phyloP scores from a whole-genome alignment of 2,113 vertebrate genomes.

The Bambusicola thoracicus region DNA sequence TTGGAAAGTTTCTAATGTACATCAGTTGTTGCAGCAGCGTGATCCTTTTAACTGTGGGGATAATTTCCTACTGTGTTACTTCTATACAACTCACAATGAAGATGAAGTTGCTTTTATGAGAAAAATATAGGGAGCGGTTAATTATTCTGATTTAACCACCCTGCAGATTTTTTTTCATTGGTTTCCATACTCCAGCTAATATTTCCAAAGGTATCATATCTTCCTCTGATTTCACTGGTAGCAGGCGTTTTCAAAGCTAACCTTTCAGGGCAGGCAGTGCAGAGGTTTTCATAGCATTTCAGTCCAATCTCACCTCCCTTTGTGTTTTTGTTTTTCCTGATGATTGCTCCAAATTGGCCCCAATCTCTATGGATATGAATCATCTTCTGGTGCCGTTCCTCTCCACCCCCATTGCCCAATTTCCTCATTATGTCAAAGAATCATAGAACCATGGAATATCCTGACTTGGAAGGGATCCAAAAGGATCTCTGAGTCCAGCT shows the following conservation, averaged over 20 bases:
- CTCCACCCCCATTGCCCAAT: rapidly evolving
- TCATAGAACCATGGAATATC: too few relatives aligned
- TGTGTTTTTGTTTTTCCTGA: neutral
- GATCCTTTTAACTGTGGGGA: neutral
- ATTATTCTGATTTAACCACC: neutral
- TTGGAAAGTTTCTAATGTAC: neutral
- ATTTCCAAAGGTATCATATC: neutral
- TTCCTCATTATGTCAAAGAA: neutral
- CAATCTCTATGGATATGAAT: neutral
- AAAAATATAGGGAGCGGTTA: neutral
- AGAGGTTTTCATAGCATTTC: neutral
- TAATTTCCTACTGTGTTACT: neutral
- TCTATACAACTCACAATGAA: neutral
- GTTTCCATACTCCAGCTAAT: constrained; percentile 1
- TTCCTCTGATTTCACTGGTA: neutral
- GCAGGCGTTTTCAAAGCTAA: neutral
- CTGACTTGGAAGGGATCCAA: too few relatives aligned
- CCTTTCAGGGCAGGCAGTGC: neutral
- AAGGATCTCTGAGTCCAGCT: too few relatives aligned
- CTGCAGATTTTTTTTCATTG: constrained; percentile 16
- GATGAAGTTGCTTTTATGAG: neutral
- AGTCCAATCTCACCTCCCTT: neutral
- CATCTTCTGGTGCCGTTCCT: neutral
- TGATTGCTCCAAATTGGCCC: neutral
- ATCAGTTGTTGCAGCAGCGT: neutral